Evolutionary conservation across 2,888 invertebrate species (phyloP), one percentile per base, ranked within the genome.

Genomic region (Chirona hameri): DNA sequence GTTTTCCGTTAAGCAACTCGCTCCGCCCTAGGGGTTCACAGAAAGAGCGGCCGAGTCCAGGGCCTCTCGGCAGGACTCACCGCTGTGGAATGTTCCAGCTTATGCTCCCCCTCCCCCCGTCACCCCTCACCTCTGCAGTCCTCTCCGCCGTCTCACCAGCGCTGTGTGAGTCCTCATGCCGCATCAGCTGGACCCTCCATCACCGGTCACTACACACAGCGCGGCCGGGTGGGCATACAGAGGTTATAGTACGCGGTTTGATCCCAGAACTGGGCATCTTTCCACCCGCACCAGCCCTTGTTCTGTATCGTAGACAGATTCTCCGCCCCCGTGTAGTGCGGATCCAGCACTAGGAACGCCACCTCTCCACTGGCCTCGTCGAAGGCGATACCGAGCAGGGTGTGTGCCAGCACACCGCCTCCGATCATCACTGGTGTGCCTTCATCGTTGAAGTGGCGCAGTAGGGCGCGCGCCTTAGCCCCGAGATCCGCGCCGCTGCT

Each of bases 361-460:
- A 94, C 91, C 84, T 95, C 93, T 31, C 94, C 94, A 18, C 93
- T 93, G 29, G 90, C 90, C 79, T 93, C 91, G 88, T 96, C 94
- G 87, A 93, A 95, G 87, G 96, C 95, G 0, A 99, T 93, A 2
- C 99, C 99, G 83, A 99, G 90, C 86, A 99, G 98, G 79, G 99
- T 99, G 88, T 99, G 99, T 0, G 99, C 99, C 86, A 98, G 89
- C 65, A 97, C 96, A 85, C 98, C 99, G 39, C 99, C 99, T 87
- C 98, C 99, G 86, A 99, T 98, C 99, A 99, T 99, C 83, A 99
- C 92, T 39, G 99, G 99, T 52, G 96, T 95, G 82, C 99, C 99
- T 86, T 97, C 93, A 79, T 92, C 93, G 86, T 94, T 91, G 88
- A 99, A 99, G 90, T 99, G 99, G 87, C 93, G 91, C 4, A 93